These are phyloP conservation scores for Alcis repandata DNA, from an alignment of 2,888 invertebrate species.

Conservation along the genomic window DNA sequence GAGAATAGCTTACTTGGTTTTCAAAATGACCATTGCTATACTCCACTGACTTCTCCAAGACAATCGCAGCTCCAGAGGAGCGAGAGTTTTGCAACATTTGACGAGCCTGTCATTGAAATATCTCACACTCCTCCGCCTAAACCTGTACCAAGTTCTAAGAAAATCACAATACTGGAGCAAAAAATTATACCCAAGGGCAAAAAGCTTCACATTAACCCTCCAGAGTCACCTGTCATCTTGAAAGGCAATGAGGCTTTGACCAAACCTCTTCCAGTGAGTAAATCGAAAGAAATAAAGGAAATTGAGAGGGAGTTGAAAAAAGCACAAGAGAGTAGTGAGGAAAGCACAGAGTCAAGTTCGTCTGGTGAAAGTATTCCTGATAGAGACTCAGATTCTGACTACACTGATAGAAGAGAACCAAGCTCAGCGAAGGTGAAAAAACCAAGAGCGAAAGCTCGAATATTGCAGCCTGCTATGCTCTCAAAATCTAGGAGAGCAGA, in stretches of 20 bases:
- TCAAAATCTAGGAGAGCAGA: constrained; percentile 67
- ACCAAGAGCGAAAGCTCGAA: constrained; percentile 74
- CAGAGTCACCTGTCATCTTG: constrained; percentile 69
- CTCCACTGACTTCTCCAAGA: constrained; percentile 89
- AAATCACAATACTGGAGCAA: constrained; percentile 82
- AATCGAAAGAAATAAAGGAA: constrained; percentile 66
- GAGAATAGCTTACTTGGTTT: constrained; percentile 88
- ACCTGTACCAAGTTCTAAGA: constrained; percentile 76
- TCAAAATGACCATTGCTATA: constrained; percentile 94
- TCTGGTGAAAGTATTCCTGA: constrained; percentile 87
- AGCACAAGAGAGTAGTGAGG: constrained; percentile 74
- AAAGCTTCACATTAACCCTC: constrained; percentile 74
- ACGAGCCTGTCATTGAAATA: constrained; percentile 81
- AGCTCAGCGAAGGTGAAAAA: constrained; percentile 66
- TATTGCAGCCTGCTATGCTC: constrained; percentile 58
- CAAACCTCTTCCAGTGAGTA: constrained; percentile 70
- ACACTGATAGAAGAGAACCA: constrained; percentile 80
- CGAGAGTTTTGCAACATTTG: constrained; percentile 69
- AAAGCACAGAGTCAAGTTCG: constrained; percentile 83
- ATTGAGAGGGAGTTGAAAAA: constrained; percentile 57
- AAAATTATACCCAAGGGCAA: constrained; percentile 83
- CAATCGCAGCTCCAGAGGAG: constrained; percentile 73
- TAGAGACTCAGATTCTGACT: constrained; percentile 88
- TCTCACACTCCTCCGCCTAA: constrained; percentile 77
- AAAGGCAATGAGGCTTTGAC: constrained; percentile 77